These are phyloP conservation scores for Mormyrus hasselquistii DNA, from an alignment of 2,797 vertebrate genomes.

Conservation along the genomic window DNA sequence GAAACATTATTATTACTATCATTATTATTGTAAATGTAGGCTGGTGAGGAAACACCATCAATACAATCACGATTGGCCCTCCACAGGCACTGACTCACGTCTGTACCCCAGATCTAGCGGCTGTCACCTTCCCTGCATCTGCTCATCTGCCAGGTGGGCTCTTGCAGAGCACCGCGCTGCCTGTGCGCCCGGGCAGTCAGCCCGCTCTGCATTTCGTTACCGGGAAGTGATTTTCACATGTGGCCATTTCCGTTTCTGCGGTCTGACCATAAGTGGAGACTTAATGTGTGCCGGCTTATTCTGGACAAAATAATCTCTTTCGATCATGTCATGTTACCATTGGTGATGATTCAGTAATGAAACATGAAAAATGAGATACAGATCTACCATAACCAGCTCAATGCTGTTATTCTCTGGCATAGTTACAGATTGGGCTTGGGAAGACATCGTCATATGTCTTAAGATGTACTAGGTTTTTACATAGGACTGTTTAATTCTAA, in stretches of 20 bases:
- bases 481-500: neutral
- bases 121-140: neutral
- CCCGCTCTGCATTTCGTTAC: slow-evolving; percentile 45
- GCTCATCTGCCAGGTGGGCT: neutral
- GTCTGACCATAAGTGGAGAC: slow-evolving; percentile 3
- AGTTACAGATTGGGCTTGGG: neutral
- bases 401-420: neutral
- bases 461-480: neutral
- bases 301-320: neutral
- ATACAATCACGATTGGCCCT: neutral
- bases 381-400: neutral
- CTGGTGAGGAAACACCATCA: neutral
- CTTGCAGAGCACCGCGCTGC: neutral
- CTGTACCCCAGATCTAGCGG: neutral
- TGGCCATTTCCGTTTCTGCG: neutral
- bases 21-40: neutral
- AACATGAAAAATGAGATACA: neutral
- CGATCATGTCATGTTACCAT: neutral
- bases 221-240: slow-evolving; percentile 53
- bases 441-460: neutral
- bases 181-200: slow-evolving; percentile 34
- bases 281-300: neutral
- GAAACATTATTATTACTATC: neutral
- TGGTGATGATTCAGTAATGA: neutral
- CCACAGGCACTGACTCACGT: neutral